Evolutionary conservation across 2,113 vertebrate genomes (phyloP).

Genomic region (Scomber colias): DNA sequence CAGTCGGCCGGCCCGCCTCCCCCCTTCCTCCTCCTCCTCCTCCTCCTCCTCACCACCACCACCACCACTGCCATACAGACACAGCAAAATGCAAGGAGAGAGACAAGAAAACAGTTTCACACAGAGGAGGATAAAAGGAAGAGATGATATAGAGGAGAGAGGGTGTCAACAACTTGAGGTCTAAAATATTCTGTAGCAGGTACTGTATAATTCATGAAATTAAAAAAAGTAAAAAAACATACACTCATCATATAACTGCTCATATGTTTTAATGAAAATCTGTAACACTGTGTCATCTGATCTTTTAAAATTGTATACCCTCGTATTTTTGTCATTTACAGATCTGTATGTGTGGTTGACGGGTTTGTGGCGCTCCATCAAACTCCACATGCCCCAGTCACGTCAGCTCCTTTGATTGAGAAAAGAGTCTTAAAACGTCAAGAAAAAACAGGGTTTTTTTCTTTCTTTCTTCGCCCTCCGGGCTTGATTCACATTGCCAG

Average conservation of each 20-base stretch:
- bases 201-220: background rate
- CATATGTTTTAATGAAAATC: no score
- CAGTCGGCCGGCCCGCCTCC: constrained; percentile 9
- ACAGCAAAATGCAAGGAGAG: constrained; percentile 22
- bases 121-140: constrained; percentile 21
- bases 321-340: constrained; percentile 36
- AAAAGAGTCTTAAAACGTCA: constrained; percentile 30
- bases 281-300: background rate
- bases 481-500: constrained; percentile 40
- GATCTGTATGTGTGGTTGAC: constrained; percentile 2
- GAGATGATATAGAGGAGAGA: background rate
- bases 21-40: background rate
- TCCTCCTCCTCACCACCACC: no score
- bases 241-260: background rate
- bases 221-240: no score
- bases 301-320: constrained; percentile 10
- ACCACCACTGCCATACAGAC: constrained; percentile 1
- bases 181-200: background rate
- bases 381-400: constrained; percentile 9
- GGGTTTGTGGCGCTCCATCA: constrained; percentile 7
- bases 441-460: constrained; percentile 38
- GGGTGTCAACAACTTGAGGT: constrained; percentile 30
- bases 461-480: background rate
- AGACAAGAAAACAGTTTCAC: background rate
- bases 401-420: constrained; percentile 49